Base-by-base conservation (phyloP, 2,797 vertebrate genomes). In the Amazona ochrocephala region DNA sequence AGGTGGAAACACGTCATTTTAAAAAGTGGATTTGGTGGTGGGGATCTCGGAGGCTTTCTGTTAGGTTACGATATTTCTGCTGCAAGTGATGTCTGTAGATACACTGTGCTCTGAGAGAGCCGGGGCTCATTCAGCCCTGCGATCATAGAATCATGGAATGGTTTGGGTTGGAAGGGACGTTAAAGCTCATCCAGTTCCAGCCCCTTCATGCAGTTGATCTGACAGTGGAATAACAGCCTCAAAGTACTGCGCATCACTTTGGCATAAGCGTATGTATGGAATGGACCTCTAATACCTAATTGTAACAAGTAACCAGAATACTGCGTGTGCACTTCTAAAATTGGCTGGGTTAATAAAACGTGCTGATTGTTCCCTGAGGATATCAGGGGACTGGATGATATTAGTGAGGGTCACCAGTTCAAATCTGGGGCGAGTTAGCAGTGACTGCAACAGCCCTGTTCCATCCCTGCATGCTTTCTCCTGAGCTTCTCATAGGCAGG, bases 341-440 rank as follows among this genome's bases (percentile, higher is more conserved):
- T 93, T 88, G 94, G 80, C 95, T 79, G 77, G 87, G 89, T 96
- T 94, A 94, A 93, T 96, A 94, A 96, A 96, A 96, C 19, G 68
- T 91, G 84, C 91, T 90, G 84, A 95, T 95, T 83, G 94, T 93
- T 96, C 95, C 93, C 95, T 47, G 88, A 85, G 93, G 94, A 94
- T 83, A 93, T 95, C 90, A 51, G 75, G 95, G 90, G 50, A 74
- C 86, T 85, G 86, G 86, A 93, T 92, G 86, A 87, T 90, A 78
- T 89, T 93, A 94, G 93, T 95, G 15, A 94, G 95, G 94, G 95
- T 90, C 94, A 77, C 93, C 78, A 74, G 95, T 94, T 95, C 96
- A 94, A 65, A 93, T 30, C 80, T 89, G 75, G 93, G 92, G 90
- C 90, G 68, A 27, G 86, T 84, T 92, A 86, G 93, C 71, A 73